Evolutionary conservation across 2,888 invertebrate genomes (phyloP), one percentile per base, ranked within the genome.

Genomic region (Deroplatys truncata): DNA sequence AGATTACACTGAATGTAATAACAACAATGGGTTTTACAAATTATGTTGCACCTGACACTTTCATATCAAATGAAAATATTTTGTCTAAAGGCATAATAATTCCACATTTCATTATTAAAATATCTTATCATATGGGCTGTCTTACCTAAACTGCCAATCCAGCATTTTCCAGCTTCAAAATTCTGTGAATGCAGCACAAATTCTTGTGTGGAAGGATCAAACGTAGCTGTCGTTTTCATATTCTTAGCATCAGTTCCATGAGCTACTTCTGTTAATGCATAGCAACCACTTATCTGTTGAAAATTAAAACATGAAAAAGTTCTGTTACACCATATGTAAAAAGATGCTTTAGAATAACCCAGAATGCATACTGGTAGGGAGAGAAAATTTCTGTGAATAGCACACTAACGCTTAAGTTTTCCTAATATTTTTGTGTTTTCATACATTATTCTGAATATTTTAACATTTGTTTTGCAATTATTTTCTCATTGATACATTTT

Each of bases 241-340:
- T 92, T 93, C 91, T 93, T 93, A 3, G 94, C 94, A 92, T 95
- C 95, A 86, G 94, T 94, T 10, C 95, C 95, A 92, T 95, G 95
- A 49, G 94, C 93, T 82, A 95, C 92, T 92, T 95, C 95, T 28
- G 95, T 95, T 90, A 95, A 92, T 28, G 94, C 94, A 92, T 95
- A 95, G 91, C 94, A 94, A 35, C 94, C 94, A 91, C 92, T 92
- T 28, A 93, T 92, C 93, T 93, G 35, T 35, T 89, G 84, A 72
- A 85, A 88, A 85, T 84, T 89, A 85, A 91, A 92, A 82, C 92
- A 91, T 92, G 43, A 84, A 49, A 82, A 20, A 2, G 28, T 29
- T 29, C 4, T 84, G 16, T 28, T 2, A 28, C 28, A 84, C 10
- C 20, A 15, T 4, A 25, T 10, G 16, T 82, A 82, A 82, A 82